Base-by-base conservation (phyloP, 2,113 vertebrate genomes). In the Melospiza melodia region DNA sequence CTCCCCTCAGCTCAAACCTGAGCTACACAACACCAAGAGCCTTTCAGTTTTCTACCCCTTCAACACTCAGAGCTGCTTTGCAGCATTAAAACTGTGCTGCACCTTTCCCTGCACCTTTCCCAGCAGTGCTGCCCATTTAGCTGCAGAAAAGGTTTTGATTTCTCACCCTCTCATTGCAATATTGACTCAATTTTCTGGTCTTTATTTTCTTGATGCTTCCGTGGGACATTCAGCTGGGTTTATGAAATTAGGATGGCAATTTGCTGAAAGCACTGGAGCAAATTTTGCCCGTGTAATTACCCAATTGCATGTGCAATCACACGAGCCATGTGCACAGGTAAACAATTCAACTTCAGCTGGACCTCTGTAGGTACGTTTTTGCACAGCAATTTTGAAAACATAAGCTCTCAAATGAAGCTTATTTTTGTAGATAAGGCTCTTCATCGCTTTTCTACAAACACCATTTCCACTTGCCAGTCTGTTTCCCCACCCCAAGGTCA, bases 301-400 rank as follows among this genome's bases (percentile, higher is more conserved):
- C 49, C 66, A 95, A 79, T 28, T 73, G 73, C 54, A 18, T 41
- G 58, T 41, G 71, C 93, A 90, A 78, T 94, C 79, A 72, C 25
- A 74, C 46, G 57, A 90, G 49, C 23, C 23, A 71, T 35, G 44
- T 58, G 58, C 62, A 62, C 73, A 84, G 77, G 80, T 93, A 90
- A 93, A 91, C 46, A 61, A 93, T 92, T 76, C 94, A 63, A 17
- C 75, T 69, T 91, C 88, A 90, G 87, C 59, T 72, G 48, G n/a
- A 75, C 81, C 66, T 78, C 71, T 58, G 31, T 21, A 63, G 54
- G 77, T 61, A 31, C 57, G 48, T 84, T 95, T 95, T 58, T 69
- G 57, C 44, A 86, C 63, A 91, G 61, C 31, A 86, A 90, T 95
- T 96, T 93, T 69, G 58, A 68, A 92, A 92, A 84, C 59, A 46